Evolutionary conservation across 2,888 invertebrate species (phyloP), one percentile per base, ranked within the genome.

Genomic region (Epirrita christyi): DNA sequence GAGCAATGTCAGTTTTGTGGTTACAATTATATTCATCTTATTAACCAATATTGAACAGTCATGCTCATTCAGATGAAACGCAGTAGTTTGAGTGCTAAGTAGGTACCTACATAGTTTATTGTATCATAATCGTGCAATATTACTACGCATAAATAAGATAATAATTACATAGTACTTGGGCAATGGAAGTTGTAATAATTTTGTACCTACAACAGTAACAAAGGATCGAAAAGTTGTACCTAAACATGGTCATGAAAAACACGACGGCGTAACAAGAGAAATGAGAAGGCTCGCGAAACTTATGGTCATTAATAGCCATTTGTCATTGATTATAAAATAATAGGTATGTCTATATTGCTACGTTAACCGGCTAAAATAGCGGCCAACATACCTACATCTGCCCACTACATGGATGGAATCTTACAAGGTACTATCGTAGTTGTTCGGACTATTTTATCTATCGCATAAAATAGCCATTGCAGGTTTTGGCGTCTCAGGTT

Each of bases 121-220:
- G 11, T 46, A 50, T 46, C 37, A 50, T 42, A 46, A 50, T 50
- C 50, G 53, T 59, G 59, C 41, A 3, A 34, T 54, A 54, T 42
- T 46, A 45, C 11, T 54, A 46, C 45, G 53, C 45, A 37, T 50
- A 41, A 11, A 29, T 50, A 41, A 10, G 29, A 46, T 53, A 36
- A 29, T 49, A 49, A 58, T 48, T 57, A 52, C 32, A 51, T 42
- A 51, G 45, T 29, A 15, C 29, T 40, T 21, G 45, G 32, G 54
- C 54, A 54, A 59, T 48, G 49, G 57, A 13, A 44, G 34, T 54
- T 58, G 41, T 51, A 45, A 14, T 46, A 44, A 47, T 36, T 58
- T 37, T 42, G 50, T 40, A 52, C 48, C 37, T 42, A 46, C 45
- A 38, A 45, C 46, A 45, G 13, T 13, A 53, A 53, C 58, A 58